phyloP scores from a whole-genome alignment of 2,888 invertebrate species.

The Drosophila aldrichi region DNA sequence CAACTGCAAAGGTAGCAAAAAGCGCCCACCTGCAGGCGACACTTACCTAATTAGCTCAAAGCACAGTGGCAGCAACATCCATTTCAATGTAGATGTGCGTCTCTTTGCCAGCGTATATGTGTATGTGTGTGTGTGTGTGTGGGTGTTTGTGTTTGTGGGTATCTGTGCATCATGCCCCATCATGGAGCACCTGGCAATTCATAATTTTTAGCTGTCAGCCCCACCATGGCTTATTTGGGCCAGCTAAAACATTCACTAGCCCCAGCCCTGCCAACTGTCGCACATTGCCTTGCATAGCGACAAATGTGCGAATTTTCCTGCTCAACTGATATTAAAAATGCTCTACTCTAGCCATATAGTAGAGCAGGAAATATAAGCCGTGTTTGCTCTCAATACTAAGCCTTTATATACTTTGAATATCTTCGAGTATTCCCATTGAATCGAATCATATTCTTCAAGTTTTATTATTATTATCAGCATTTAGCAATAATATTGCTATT shows the following conservation, averaged over 20 bases:
- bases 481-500: not conserved
- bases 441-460: not conserved
- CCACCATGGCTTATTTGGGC: conserved; percentile 29
- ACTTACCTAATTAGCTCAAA: conserved; percentile 73
- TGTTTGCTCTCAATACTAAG: too few species aligned
- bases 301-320: not conserved
- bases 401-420: too few species aligned
- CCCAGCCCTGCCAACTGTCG: not conserved
- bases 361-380: too few species aligned
- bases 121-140: not conserved
- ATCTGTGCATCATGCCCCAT: not conserved
- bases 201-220: conserved; percentile 25
- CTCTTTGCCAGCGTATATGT: conserved; percentile 3
- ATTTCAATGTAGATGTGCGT: conserved; percentile 30
- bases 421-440: not conserved
- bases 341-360: too few species aligned
- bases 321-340: too few species aligned
- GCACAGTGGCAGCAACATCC: conserved; percentile 35
- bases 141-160: not conserved
- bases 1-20: conserved; percentile 51
- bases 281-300: not conserved
- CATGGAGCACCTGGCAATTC: conserved; percentile 18
- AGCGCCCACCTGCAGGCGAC: conserved; percentile 64
- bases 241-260: conserved; percentile 43
- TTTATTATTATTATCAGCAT: not conserved